Evolutionary conservation across 1,140 invertebrate genomes (phyloP).

Genomic region (Drosophila arizonae): DNA sequence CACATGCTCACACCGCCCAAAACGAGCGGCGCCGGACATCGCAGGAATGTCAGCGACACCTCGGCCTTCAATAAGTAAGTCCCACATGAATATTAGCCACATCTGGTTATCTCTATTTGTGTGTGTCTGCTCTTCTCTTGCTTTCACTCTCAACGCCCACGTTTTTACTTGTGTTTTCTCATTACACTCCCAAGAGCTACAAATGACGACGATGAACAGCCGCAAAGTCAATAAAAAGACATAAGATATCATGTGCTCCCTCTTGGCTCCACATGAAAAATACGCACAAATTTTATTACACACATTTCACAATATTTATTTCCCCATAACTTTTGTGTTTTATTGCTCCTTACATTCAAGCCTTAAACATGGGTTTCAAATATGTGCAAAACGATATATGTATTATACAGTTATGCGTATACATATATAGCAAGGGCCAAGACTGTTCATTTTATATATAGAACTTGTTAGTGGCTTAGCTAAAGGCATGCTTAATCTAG

Average conservation of each 20-base stretch:
- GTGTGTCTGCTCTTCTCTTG: conserved; percentile 62
- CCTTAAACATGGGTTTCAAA: background rate
- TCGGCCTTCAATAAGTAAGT: conserved; percentile 92
- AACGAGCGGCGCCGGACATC: conserved; percentile 84
- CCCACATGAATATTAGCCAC: background rate
- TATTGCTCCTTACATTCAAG: background rate
- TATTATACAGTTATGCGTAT: too few relatives aligned
- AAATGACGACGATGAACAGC: conserved; percentile 53
- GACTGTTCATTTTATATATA: too few relatives aligned
- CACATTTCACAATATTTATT: too few relatives aligned
- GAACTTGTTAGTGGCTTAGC: background rate
- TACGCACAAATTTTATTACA: too few relatives aligned
- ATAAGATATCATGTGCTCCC: background rate
- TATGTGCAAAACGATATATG: background rate
- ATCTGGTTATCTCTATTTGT: conserved; percentile 39
- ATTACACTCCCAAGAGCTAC: conserved; percentile 48
- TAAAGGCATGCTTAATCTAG: too few relatives aligned
- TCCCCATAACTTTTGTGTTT: too few relatives aligned
- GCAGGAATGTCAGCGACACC: conserved; percentile 93
- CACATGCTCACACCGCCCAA: conserved; percentile 81
- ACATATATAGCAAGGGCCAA: too few relatives aligned
- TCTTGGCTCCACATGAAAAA: background rate
- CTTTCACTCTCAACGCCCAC: conserved; percentile 32
- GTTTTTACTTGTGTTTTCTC: conserved; percentile 25
- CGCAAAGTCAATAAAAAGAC: conserved; percentile 55